Conservation (phyloP, 2,797 vertebrate genomes). For the Danionella dracula region DNA sequence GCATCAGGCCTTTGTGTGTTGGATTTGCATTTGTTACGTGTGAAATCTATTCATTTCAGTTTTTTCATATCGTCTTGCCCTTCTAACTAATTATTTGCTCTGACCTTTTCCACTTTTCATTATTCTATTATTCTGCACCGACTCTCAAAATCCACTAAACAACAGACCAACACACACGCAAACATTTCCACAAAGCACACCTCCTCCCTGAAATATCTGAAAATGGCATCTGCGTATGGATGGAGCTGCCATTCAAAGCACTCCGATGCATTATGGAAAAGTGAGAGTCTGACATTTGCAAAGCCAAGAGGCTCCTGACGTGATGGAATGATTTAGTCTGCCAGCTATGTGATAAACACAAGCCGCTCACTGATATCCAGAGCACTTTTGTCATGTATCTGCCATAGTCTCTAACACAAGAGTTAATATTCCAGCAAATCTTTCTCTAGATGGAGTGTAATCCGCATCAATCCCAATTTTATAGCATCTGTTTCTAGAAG, state of each 20-base stretch:
- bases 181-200: not conserved
- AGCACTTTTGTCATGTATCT: slow-evolving; percentile 8
- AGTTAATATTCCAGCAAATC: slow-evolving; percentile 22
- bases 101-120: slow-evolving; percentile 38
- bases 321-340: slow-evolving; percentile 22
- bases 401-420: slow-evolving; percentile 11
- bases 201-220: slow-evolving; percentile 11
- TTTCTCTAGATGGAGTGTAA: no score
- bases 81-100: slow-evolving; percentile 32
- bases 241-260: slow-evolving; percentile 18
- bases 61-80: slow-evolving; percentile 13
- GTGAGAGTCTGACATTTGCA: slow-evolving; percentile 35
- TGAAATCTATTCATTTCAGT: slow-evolving; percentile 9
- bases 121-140: slow-evolving; percentile 1
- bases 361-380: slow-evolving; percentile 9
- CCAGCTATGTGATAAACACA: slow-evolving; percentile 26
- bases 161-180: no score
- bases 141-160: slow-evolving; percentile 2
- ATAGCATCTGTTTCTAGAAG: slow-evolving; percentile 27
- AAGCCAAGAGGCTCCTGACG: slow-evolving; percentile 19
- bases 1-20: not conserved
- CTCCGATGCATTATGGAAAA: slow-evolving; percentile 34
- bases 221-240: slow-evolving; percentile 13
- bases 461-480: no score
- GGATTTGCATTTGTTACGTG: not conserved